Base-by-base conservation (phyloP, 2,797 vertebrate species). In the Erethizon dorsatum region DNA sequence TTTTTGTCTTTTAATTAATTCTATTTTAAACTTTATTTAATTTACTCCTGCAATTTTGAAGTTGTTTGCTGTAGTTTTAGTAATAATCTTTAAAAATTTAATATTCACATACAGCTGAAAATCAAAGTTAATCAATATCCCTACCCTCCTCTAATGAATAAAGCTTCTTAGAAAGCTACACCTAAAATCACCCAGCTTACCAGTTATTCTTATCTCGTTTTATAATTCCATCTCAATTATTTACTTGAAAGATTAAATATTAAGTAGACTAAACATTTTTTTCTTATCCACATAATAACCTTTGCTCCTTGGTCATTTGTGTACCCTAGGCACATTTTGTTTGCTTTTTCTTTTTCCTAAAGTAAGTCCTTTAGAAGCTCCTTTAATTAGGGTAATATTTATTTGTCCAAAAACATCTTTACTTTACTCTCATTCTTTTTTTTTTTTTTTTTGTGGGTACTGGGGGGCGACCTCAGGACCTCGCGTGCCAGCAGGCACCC, bases 291-390 rank as follows among this genome's bases (percentile, higher is more conserved):
- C 59, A 73, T 75, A 17, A 75, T 57, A 47, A 80, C 15, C 6
- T 95, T 63, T 77, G 41, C 41, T 90, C 41, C 65, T 85, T n/a
- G 45, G 86, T 95, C 17, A 28, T 95, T 89, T 31, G 6, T 83
- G 28, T 15, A 9, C 69, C 37, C 41, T 56, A 77, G 12, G 47
- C 2, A 61, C 22, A 82, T 52, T 56, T 86, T 73, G 31, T 83
- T 88, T 47, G 24, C 33, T n/a, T 91, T 65, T 82, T 77, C 5
- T 47, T 83, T 77, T 75, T 80, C 59, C 88, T 50, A 88, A 63
- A 85, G 26, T 90, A 82, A 93, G 31, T 37, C 26, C 24, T 71
- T 56, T 65, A 63, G 79, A 80, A 75, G 20, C 5, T 85, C n/a
- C 63, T 9, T 82, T 67, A 75, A 57, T 73, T 61, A 80, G 20